These are phyloP conservation scores for Siderastrea radians DNA, from an alignment of 92 coral and sea anemone species.

Conservation along the genomic window DNA sequence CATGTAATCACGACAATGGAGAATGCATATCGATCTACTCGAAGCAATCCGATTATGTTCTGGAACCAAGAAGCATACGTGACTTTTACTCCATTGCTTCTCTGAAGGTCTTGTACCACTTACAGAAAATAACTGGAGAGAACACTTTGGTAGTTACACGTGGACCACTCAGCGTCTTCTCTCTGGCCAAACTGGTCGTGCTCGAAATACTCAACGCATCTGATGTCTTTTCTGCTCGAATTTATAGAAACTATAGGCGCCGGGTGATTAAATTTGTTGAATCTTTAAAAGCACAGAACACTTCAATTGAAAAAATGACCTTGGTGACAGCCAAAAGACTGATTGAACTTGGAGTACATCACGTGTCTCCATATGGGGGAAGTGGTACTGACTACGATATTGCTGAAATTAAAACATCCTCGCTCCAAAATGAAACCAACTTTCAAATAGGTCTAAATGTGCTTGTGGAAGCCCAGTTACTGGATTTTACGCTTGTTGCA, in stretches of 20 bases:
- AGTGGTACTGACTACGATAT: conserved; percentile 37
- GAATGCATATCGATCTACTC: conserved; percentile 39
- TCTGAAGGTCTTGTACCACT: conserved; percentile 45
- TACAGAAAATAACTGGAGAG: conserved; percentile 61
- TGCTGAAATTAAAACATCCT: conserved; percentile 31
- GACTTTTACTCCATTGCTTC: conserved; percentile 21
- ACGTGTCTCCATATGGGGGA: conserved; percentile 51
- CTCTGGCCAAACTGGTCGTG: conserved; percentile 46
- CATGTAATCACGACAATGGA: conserved; percentile 54
- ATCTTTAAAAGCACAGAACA: conserved; percentile 1
- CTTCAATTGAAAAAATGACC: conserved; percentile 15
- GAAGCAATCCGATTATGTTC: background rate
- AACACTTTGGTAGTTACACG: conserved; percentile 18
- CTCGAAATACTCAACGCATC: conserved; percentile 27
- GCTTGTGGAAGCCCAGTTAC: conserved; percentile 27
- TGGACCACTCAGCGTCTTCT: conserved; percentile 68
- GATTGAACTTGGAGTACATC: conserved; percentile 22
- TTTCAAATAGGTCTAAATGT: conserved; percentile 52
- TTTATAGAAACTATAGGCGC: conserved; percentile 25
- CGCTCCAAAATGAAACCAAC: background rate
- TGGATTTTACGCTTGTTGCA: conserved; percentile 28
- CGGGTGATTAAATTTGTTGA: conserved; percentile 16
- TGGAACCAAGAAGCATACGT: conserved; percentile 1
- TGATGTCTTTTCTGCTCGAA: conserved; percentile 18
- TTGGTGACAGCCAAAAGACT: conserved; percentile 37